A percentile compares a stretch with the other conserved stretches of the same genome.
Conservation (phyloP, 2,113 vertebrate genomes). For the Elephantulus edwardii region DNA sequence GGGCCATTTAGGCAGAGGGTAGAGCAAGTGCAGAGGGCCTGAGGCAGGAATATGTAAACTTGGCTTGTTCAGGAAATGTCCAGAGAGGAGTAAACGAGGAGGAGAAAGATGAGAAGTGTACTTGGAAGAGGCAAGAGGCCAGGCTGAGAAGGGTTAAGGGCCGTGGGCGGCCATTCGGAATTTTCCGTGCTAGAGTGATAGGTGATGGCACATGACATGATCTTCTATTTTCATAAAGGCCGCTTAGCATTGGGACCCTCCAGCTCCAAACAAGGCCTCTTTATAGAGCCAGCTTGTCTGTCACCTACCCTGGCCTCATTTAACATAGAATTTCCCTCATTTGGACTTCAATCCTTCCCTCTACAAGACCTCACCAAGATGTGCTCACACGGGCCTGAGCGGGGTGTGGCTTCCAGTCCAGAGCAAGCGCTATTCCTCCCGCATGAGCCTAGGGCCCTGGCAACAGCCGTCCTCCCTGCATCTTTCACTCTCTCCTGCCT, state of each 20-base stretch:
- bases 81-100: not conserved
- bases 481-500: constrained; percentile 75
- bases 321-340: too few species aligned
- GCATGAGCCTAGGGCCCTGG: constrained; percentile 68
- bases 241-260: not conserved
- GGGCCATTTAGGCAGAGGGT: not conserved
- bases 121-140: not conserved
- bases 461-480: not conserved
- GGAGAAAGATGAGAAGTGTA: not conserved
- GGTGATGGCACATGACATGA: not conserved
- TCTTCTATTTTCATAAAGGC: not conserved
- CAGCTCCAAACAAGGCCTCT: not conserved
- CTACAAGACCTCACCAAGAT: accelerated
- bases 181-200: not conserved
- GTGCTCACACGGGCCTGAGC: not conserved
- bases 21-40: not conserved
- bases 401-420: constrained; percentile 72
- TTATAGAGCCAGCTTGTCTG: not conserved
- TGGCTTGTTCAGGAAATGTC: not conserved
- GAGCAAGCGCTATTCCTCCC: constrained; percentile 65
- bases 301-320: not conserved
- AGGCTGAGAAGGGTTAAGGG: not conserved
- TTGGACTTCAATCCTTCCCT: accelerated
- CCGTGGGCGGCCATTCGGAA: not conserved
- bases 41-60: not conserved